A percentile compares a stretch with the other conserved stretches of the same genome.
Evolutionary conservation across 1,140 invertebrate genomes (phyloP).

Genomic region (Diorhabda sublineata): DNA sequence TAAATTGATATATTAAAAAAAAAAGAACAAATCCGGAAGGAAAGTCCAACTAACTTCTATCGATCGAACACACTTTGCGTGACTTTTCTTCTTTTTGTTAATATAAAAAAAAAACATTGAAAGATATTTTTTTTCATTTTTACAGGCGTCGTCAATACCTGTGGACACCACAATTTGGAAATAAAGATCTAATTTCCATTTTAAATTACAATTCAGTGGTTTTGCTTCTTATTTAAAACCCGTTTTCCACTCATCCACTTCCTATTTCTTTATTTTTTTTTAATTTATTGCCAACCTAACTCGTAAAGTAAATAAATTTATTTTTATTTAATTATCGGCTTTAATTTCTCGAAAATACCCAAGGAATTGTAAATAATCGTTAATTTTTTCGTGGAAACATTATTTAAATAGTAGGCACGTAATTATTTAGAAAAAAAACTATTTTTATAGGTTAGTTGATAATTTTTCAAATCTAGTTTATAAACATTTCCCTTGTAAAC

Average conservation of each 20-base stretch:
- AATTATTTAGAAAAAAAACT: no score
- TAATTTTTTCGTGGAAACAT: neutral
- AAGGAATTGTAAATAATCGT: neutral
- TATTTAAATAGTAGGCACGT: no score
- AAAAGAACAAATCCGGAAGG: no score
- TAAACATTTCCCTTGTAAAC: no score
- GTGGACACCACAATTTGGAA: slow-evolving; percentile 51
- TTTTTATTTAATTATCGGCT: slow-evolving; percentile 11
- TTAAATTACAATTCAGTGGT: slow-evolving; percentile 40
- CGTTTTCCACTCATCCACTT: slow-evolving; percentile 21
- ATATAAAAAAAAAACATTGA: neutral
- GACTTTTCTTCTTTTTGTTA: slow-evolving; percentile 26
- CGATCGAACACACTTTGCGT: no score
- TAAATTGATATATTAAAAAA: slow-evolving; percentile 32
- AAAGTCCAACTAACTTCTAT: no score
- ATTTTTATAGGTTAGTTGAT: no score
- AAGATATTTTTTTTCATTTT: slow-evolving; percentile 47
- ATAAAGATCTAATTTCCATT: slow-evolving; percentile 55
- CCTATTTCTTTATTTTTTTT: neutral
- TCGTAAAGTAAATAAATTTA: slow-evolving; percentile 15
- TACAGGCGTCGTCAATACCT: slow-evolving; percentile 50
- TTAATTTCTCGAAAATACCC: slow-evolving; percentile 12
- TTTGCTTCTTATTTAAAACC: slow-evolving; percentile 33
- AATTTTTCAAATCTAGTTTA: no score
- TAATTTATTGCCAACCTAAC: slow-evolving; percentile 19